Base-by-base conservation (phyloP, 2,888 invertebrate genomes). In the Callimorpha dominula region DNA sequence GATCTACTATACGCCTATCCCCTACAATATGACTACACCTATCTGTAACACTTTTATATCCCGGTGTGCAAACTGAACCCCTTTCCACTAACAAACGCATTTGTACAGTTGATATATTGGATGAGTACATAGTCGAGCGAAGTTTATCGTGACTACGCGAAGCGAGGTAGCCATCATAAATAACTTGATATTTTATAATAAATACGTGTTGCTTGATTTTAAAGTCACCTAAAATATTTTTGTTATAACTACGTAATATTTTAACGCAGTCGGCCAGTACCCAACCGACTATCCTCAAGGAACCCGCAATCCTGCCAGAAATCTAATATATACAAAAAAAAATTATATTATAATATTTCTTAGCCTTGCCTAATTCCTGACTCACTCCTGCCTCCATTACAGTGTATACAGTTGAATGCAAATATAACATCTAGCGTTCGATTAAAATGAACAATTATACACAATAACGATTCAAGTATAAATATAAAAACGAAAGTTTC, bases 381-480 rank as follows among this genome's bases (percentile, higher is more conserved):
- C 49, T 17, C 31, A 31, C 31, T 31, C 31, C 31, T 31, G 20
- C 14, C 7, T 11, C 46, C 69, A 8, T n/a, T 15, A 54, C 20
- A 64, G 6, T 50, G 64, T 66, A 63, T 72, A 72, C 68, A 72
- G 54, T 54, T 64, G 62, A 49, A 65, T 78, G 60, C 77, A 78
- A 84, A 83, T 83, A 75, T 78, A 85, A 82, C 68, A 76, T 80
- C 86, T 88, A 88, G 87, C 86, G 82, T 76, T 85, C 78, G 78
- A 85, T 85, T 83, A 76, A 81, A 82, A 82, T 81, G 80, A 84
- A 83, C 77, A 83, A 84, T 84, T 54, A 43, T 49, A 60, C 17
- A 82, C 80, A 72, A 77, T 76, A 78, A 80, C 81, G 78, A 80
- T 83, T 77, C 64, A 71, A 75, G 62, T 81, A 68, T 73, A 67